Base-by-base conservation (phyloP, 2,113 vertebrate species). In the Podarcis muralis region DNA sequence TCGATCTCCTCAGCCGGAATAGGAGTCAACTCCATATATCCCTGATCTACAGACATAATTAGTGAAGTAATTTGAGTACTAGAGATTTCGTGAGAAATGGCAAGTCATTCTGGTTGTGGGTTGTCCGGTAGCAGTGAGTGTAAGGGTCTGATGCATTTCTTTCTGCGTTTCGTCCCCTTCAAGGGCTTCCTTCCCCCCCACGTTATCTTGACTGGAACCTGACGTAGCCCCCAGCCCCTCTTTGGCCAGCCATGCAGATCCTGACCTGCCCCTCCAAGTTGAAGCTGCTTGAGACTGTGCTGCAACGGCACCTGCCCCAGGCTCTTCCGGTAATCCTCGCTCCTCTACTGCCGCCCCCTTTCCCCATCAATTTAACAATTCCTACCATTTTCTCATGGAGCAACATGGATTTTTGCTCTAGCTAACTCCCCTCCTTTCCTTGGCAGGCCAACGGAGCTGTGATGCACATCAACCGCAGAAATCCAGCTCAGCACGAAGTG, bases 401-500 rank as follows among this genome's bases (percentile, higher is more conserved):
- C 59, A 62, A 16, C 22, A 37, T 22, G 25, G 65, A 18, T 1
- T 30, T 62, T 30, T 83, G 82, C 25, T 30, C 23, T 40, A n/a
- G 32, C 5, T 20, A n/a, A 37, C 16, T 5, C 0, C 66, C 66
- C 20, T 68, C 23, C 66, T 27, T 68, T 76, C 71, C 43, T 40
- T 75, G 62, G 11, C 30, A 88, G 87, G 79, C 74, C 35, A 65
- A 43, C 65, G 69, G 80, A 20, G 53, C 80, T 37, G 79, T 87
- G 68, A 74, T 87, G 79, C 68, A 87, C 69, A 82, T 87, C 86
- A 87, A 82, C 35, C 86, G 79, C 35, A 80, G 80, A 76, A 88
- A 83, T 27, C 87, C 87, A 66, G 87, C 35, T 83, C 71, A 75
- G 27, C 57, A 75, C 6, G 80, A 83, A 88, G 87, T 83, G 20